Evolutionary conservation across 2,888 invertebrate genomes (phyloP), one percentile per base, ranked within the genome.

Genomic region (Allacma fusca): DNA sequence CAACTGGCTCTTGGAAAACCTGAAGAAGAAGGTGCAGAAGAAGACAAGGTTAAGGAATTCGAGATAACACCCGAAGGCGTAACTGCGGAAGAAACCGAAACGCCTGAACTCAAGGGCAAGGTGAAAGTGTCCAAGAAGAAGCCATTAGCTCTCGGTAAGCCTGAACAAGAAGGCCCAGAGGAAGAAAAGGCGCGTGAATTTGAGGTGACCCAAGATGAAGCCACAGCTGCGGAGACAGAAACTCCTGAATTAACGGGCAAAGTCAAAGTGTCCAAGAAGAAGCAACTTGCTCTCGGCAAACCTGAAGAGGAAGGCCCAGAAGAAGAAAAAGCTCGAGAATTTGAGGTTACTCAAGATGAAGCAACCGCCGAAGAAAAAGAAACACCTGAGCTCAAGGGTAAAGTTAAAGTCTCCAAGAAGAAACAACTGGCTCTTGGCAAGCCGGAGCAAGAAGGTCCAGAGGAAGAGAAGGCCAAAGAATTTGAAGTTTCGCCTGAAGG

Each of bases 401-500:
- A 59, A 23, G 57, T 80, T 21, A 29, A 70, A 26, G 78, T 59
- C 16, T 70, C 65, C 23, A 57, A 59, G 23, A 40, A 73, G 23
- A 75, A 78, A 26, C 23, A 24, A 43, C 19, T 76, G 1, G 77
- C 75, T 12, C 62, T 68, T n/a, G 70, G 62, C 13, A 73, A 80
- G 70, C 50, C 59, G 9, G 70, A 73, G n/a, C 21, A 74, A 16
- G 65, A 69, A 12, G 21, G 76, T 23, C 26, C 29, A 57, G 21
- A 50, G 0, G 70, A 50, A 21, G 74, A 70, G 50, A 72, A 71
- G 21, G 28, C 57, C 1, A 23, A 23, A 1, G 67, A 68, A 16
- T 21, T 71, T 5, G 78, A 79, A 57, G 65, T 69, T 1, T 79
- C 81, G 40, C 19, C 44, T 16, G 67, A 71, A 94, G 87, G 77